Conservation (phyloP, 2,113 vertebrate species). For the Climacteris rufus region DNA sequence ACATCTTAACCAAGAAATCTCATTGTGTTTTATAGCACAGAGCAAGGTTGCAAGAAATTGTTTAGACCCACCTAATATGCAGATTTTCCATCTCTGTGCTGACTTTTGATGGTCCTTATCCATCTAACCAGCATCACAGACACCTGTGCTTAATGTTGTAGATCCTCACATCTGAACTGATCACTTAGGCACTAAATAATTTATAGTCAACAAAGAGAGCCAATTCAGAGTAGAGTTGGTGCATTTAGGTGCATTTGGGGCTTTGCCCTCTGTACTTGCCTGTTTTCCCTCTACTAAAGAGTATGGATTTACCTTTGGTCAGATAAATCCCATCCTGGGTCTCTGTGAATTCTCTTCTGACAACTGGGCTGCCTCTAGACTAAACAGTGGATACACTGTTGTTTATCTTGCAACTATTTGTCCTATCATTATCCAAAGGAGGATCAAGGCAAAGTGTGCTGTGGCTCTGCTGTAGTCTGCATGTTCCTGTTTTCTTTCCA, state of each 20-base stretch:
- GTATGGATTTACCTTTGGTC: background rate
- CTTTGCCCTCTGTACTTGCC: background rate
- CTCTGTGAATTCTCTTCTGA: background rate
- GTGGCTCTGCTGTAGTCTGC: background rate
- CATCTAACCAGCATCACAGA: background rate
- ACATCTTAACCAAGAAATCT: background rate
- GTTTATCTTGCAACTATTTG: background rate
- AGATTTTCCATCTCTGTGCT: background rate
- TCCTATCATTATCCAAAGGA: background rate
- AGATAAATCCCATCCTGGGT: background rate
- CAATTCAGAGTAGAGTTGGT: background rate
- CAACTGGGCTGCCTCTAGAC: background rate
- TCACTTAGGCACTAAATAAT: too few relatives aligned
- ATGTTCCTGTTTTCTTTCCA: background rate
- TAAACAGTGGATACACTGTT: background rate
- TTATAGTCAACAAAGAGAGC: background rate
- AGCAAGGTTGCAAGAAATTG: background rate
- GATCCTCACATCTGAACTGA: background rate
- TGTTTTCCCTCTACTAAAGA: background rate
- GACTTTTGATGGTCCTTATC: background rate
- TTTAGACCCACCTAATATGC: accelerated
- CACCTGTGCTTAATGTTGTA: accelerated
- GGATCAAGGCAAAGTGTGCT: background rate
- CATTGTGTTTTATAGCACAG: background rate
- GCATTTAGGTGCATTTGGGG: background rate